Evolutionary conservation across 2,797 vertebrate species (phyloP).

Genomic region (Poecilia velifera): DNA sequence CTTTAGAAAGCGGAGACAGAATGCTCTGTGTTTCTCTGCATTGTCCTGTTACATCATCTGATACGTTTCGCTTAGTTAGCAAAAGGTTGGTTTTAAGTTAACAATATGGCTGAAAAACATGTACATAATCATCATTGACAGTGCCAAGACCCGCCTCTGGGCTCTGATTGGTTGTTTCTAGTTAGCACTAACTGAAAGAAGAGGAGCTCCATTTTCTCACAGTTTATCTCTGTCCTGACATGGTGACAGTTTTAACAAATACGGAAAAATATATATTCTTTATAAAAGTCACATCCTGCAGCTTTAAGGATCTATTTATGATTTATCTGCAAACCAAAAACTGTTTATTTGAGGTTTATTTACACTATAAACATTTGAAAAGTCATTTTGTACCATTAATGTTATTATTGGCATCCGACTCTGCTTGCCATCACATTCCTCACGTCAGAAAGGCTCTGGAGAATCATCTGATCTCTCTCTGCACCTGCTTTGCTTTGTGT

Average conservation of each 20-base stretch:
- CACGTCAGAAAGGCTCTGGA: neutral
- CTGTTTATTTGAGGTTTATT: neutral
- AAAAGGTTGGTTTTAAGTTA: neutral
- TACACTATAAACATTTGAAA: neutral
- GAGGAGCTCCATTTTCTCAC: no score
- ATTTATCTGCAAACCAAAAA: neutral
- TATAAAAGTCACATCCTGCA: no score
- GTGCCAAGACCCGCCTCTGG: no score
- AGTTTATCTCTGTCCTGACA: no score
- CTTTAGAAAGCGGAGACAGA: neutral
- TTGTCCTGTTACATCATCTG: neutral
- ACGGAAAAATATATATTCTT: no score
- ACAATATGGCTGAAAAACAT: neutral
- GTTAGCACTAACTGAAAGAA: no score
- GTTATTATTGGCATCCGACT: neutral
- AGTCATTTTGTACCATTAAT: neutral
- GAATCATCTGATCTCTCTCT: neutral
- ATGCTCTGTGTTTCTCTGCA: neutral
- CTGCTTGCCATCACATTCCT: neutral
- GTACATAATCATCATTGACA: no score
- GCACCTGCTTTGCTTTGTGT: neutral
- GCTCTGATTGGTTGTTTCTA: no score
- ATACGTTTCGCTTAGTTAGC: neutral
- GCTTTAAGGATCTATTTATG: neutral
- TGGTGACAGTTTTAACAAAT: no score